Conservation (phyloP, 2,797 vertebrate genomes). For the Ctenopoma kingsleyae region DNA sequence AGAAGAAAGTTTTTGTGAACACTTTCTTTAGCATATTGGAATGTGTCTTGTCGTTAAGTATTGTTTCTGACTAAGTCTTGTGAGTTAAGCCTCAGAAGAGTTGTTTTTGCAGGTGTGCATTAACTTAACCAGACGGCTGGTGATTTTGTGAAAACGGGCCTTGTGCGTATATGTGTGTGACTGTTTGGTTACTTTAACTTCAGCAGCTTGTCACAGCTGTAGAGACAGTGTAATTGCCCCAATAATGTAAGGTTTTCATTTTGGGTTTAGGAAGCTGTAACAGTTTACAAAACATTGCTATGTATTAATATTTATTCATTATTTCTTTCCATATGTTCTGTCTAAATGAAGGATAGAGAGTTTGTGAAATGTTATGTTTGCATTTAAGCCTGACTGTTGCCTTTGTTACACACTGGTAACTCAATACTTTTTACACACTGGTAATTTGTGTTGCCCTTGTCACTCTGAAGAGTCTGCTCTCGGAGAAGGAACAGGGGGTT, state of each 20-base stretch:
- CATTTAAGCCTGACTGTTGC: constrained; percentile 20
- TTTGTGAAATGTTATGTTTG: constrained; percentile 5
- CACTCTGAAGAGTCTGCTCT: constrained; percentile 4
- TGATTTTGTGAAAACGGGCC: constrained; percentile 52
- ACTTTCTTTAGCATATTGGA: neutral
- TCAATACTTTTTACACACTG: constrained; percentile 23
- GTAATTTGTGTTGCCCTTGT: constrained; percentile 4
- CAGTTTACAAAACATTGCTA: neutral
- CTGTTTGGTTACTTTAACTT: constrained; percentile 50
- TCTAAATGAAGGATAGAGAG: neutral
- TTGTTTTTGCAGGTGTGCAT: constrained; percentile 65
- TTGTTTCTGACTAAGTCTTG: constrained; percentile 16
- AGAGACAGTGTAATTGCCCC: constrained; percentile 70
- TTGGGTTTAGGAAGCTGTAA: constrained; percentile 29
- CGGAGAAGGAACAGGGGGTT: constrained; percentile 16
- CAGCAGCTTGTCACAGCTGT: constrained; percentile 65
- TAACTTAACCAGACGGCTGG: constrained; percentile 30
- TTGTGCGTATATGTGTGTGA: constrained; percentile 19
- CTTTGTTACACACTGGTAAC: constrained; percentile 22
- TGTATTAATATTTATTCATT: constrained; percentile 16
- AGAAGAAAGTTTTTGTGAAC: neutral
- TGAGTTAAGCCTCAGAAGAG: constrained; percentile 16
- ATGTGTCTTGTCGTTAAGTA: neutral
- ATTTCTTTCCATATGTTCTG: neutral
- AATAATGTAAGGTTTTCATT: constrained; percentile 54